Percentiles rank a stretch among this genome's conserved stretches.
These are phyloP conservation scores for Halotydeus destructor DNA, from an alignment of 1,140 invertebrate genomes.

Conservation along the genomic window DNA sequence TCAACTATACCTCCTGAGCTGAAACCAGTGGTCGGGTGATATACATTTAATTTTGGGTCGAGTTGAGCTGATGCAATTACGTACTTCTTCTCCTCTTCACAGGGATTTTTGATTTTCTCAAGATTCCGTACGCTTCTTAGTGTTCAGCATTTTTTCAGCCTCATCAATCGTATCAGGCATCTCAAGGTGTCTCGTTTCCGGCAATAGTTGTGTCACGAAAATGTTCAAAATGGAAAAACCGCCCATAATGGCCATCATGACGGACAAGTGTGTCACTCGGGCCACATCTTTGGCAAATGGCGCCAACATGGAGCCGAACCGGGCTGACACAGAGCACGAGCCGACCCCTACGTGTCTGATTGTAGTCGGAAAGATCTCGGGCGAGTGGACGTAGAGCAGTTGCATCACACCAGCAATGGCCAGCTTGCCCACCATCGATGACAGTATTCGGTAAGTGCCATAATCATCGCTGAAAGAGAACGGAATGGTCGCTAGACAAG, in stretches of 20 bases:
- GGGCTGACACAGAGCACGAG: constrained; percentile 20
- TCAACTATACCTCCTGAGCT: too few relatives aligned
- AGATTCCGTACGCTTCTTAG: too few relatives aligned
- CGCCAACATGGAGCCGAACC: constrained; percentile 22
- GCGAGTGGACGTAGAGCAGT: constrained; percentile 53
- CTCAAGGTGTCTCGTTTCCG: constrained; percentile 7
- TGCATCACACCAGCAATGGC: constrained; percentile 57
- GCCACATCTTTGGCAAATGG: constrained; percentile 28
- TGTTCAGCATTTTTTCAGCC: too few relatives aligned
- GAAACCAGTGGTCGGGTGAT: too few relatives aligned
- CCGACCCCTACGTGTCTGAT: constrained; percentile 24
- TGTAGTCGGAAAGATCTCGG: constrained; percentile 56
- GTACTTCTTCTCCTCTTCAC: too few relatives aligned
- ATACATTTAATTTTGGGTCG: too few relatives aligned
- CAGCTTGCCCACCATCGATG: constrained; percentile 52
- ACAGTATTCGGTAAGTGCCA: too few relatives aligned
- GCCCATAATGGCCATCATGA: constrained; percentile 2
- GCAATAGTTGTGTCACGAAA: neutral
- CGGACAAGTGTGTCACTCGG: neutral
- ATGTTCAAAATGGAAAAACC: constrained; percentile 4
- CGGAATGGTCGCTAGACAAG: constrained; percentile 6
- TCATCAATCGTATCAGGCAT: too few relatives aligned
- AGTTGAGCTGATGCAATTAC: too few relatives aligned
- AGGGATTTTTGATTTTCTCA: too few relatives aligned
- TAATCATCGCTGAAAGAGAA: neutral